phyloP scores from a whole-genome alignment of 2,888 invertebrate genomes.

The Danaus chrysippus region DNA sequence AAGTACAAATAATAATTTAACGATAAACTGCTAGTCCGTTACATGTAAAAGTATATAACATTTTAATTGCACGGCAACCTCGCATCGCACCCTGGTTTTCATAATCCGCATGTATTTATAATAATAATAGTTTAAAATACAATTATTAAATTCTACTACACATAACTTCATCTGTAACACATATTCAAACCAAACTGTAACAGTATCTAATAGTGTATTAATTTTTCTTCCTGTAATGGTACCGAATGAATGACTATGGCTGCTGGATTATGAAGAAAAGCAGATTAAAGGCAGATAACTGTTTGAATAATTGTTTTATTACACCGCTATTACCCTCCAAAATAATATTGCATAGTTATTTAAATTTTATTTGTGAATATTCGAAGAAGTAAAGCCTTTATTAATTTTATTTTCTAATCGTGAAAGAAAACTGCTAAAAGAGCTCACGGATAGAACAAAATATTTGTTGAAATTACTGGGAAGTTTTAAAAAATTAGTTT shows the following conservation, averaged over 20 bases:
- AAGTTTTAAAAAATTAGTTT: too few relatives aligned
- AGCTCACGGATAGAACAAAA: too few relatives aligned
- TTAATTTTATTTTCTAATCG: too few relatives aligned
- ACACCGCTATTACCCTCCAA: constrained; percentile 5
- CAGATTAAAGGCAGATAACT: constrained; percentile 79
- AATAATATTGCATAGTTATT: background rate
- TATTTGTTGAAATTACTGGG: too few relatives aligned
- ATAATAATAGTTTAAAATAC: constrained; percentile 69
- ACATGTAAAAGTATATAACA: constrained; percentile 51
- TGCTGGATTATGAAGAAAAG: constrained; percentile 73
- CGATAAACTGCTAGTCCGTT: constrained; percentile 74
- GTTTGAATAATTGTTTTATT: constrained; percentile 75
- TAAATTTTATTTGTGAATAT: background rate
- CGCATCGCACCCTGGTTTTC: constrained; percentile 77
- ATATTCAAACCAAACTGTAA: constrained; percentile 78
- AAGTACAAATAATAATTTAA: constrained; percentile 76
- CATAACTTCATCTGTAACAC: constrained; percentile 76
- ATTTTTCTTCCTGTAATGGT: constrained; percentile 78
- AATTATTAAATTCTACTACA: constrained; percentile 66
- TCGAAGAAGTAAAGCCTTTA: background rate
- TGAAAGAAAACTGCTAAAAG: too few relatives aligned
- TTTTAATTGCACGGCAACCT: constrained; percentile 58
- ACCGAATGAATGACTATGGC: constrained; percentile 77
- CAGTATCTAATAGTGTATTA: constrained; percentile 75
- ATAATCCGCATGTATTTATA: constrained; percentile 73